Percentiles rank a stretch among this genome's conserved stretches.
Evolutionary conservation across 2,888 invertebrate species (phyloP).

Genomic region (Arrhopalites spinosus): DNA sequence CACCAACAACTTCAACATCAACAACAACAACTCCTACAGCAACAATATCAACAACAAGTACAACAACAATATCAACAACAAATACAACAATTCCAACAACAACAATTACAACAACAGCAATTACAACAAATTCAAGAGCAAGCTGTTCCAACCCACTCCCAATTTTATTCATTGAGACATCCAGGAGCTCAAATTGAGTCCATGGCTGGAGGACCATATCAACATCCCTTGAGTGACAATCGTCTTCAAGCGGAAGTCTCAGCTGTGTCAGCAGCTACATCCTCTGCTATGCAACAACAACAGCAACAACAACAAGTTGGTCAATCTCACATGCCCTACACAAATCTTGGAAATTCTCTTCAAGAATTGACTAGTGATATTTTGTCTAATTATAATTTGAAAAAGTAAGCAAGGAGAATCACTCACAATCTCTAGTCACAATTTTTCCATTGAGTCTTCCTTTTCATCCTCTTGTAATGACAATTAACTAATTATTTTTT

Average conservation of each 20-base stretch:
- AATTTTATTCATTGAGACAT: not conserved
- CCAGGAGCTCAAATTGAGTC: too few relatives aligned
- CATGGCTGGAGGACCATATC: not conserved
- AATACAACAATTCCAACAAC: constrained; percentile 3
- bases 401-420: not conserved
- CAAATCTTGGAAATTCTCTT: constrained; percentile 3
- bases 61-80: constrained; percentile 1
- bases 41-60: constrained; percentile 4
- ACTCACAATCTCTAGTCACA: not conserved
- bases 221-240: not conserved
- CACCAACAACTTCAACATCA: not conserved
- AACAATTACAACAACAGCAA: not conserved
- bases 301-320: not conserved
- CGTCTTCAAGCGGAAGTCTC: not conserved
- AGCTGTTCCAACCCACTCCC: not conserved
- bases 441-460: too few relatives aligned
- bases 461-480: too few relatives aligned
- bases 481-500: too few relatives aligned
- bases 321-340: not conserved
- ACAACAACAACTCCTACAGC: not conserved
- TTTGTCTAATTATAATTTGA: not conserved
- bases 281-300: not conserved
- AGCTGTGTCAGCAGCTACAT: not conserved
- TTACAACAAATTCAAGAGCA: not conserved
- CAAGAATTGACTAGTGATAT: not conserved